Evolutionary conservation across 2,113 vertebrate genomes (phyloP).

Genomic region (Phrynosoma platyrhinos): DNA sequence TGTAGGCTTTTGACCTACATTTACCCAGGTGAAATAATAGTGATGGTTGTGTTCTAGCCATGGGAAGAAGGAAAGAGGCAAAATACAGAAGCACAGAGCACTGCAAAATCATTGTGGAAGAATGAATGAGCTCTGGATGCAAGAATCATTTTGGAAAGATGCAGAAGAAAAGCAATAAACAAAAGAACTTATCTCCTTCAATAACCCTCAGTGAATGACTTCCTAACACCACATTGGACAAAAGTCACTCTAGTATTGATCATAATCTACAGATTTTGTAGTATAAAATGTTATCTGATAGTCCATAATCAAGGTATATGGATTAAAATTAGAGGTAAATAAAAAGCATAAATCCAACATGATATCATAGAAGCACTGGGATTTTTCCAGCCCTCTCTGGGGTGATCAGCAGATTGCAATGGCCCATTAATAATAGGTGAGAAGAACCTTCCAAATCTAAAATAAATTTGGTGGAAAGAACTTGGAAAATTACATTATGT

Average conservation of each 20-base stretch:
- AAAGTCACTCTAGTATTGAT: too few species aligned
- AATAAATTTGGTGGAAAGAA: too few species aligned
- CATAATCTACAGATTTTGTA: too few species aligned
- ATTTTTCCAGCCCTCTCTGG: too few species aligned
- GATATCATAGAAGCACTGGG: too few species aligned
- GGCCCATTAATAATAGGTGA: too few species aligned
- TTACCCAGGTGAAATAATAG: neutral
- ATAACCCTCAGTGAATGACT: slow-evolving; percentile 39
- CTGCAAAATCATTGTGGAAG: neutral
- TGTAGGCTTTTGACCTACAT: neutral
- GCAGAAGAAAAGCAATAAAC: slow-evolving; percentile 29
- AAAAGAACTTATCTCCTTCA: slow-evolving; percentile 17
- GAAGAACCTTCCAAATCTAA: too few species aligned
- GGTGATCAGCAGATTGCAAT: too few species aligned
- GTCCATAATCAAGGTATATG: neutral
- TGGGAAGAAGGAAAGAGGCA: too few species aligned
- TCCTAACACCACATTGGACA: neutral
- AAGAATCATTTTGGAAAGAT: slow-evolving; percentile 25
- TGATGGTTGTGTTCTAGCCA: neutral
- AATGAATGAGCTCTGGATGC: slow-evolving; percentile 48
- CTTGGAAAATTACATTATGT: too few species aligned
- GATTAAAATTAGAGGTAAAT: neutral
- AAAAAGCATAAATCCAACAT: neutral
- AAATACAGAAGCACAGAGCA: too few species aligned
- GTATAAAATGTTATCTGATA: too few species aligned